These are phyloP conservation scores for Coecobrya sp. DNA, from an alignment of 2,888 invertebrate species.

Conservation along the genomic window DNA sequence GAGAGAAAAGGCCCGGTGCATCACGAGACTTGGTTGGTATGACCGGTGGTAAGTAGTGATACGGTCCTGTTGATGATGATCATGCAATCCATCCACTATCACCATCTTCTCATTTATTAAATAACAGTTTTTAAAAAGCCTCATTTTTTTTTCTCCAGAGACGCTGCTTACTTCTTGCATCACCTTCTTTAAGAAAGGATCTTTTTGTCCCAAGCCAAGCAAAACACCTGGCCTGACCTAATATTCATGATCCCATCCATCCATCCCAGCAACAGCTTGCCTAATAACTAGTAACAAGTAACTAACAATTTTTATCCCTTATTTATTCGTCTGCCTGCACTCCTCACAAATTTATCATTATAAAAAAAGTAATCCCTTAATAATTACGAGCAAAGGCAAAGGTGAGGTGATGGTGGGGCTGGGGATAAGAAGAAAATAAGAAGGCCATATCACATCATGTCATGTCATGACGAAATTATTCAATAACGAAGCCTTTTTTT, in stretches of 20 bases:
- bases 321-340: slow-evolving; percentile 19
- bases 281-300: slow-evolving; percentile 55
- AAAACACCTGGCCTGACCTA: slow-evolving; percentile 74
- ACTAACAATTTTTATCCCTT: slow-evolving; percentile 58
- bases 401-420: slow-evolving; percentile 15
- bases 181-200: slow-evolving; percentile 30
- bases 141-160: slow-evolving; percentile 64
- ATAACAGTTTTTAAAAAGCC: slow-evolving; percentile 80
- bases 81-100: slow-evolving; percentile 70
- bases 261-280: slow-evolving; percentile 58
- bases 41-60: background rate
- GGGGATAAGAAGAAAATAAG: slow-evolving; percentile 47
- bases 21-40: slow-evolving; percentile 49
- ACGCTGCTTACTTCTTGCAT: slow-evolving; percentile 47
- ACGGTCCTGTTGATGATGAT: slow-evolving; percentile 15
- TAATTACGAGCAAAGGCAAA: slow-evolving; percentile 30
- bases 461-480: slow-evolving; percentile 78
- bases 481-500: slow-evolving; percentile 65
- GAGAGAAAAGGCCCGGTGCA: slow-evolving; percentile 76
- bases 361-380: slow-evolving; percentile 74
- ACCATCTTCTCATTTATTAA: slow-evolving; percentile 71
- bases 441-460: slow-evolving; percentile 76
- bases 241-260: slow-evolving; percentile 40
- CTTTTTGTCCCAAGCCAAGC: slow-evolving; percentile 57
- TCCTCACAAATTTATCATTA: slow-evolving; percentile 46